These are phyloP conservation scores for Speoplatyrhinus poulsoni DNA, from an alignment of 2,113 vertebrate species.

Conservation along the genomic window DNA sequence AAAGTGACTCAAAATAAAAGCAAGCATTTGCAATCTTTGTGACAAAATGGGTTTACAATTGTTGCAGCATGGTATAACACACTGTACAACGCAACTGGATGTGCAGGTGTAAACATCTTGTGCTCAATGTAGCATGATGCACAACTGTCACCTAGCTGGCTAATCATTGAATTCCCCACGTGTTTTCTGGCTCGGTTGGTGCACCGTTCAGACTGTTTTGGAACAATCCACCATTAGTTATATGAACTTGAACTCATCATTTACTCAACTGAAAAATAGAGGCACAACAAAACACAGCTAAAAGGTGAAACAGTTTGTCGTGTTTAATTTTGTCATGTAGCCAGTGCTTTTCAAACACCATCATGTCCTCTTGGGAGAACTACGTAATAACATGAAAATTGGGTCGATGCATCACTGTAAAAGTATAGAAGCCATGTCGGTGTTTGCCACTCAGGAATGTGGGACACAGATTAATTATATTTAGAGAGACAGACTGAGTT, in stretches of 20 bases:
- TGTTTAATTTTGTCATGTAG: neutral
- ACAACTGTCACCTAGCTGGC: no score
- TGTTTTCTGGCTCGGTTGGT: no score
- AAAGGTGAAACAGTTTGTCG: no score
- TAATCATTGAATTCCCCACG: no score
- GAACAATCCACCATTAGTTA: no score
- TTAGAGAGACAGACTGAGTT: neutral
- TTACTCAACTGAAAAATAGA: no score
- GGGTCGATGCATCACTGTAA: conserved; percentile 1
- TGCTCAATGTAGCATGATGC: no score
- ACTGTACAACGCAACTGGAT: neutral
- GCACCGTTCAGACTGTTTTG: no score
- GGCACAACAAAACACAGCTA: no score
- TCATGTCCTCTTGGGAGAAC: neutral
- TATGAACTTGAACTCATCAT: no score
- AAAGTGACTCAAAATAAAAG: neutral
- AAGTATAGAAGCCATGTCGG: neutral
- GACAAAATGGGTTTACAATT: no score
- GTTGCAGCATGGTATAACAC: neutral
- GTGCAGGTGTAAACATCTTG: no score
- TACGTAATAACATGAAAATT: conserved; percentile 7
- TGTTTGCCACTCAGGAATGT: conserved; percentile 3
- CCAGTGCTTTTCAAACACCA: neutral
- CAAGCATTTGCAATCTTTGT: neutral
- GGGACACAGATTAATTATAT: neutral